phyloP scores from a whole-genome alignment of 2,797 vertebrate genomes.

The Sebastes hopkinsi region DNA sequence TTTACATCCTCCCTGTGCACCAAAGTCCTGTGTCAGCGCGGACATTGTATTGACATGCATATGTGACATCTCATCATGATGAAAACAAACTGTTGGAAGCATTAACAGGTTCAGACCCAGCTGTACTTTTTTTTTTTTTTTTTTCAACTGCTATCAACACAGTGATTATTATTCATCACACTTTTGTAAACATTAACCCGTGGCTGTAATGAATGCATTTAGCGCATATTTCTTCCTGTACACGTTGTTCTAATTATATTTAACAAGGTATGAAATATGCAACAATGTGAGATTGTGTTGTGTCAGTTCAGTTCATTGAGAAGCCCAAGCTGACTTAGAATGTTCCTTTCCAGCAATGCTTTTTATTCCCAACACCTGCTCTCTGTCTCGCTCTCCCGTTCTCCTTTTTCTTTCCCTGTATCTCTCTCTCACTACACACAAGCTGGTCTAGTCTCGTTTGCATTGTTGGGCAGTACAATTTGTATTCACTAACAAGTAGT shows the following conservation, averaged over 20 bases:
- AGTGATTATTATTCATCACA: constrained; percentile 23
- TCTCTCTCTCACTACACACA: neutral
- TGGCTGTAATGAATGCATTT: constrained; percentile 11
- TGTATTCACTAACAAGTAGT: neutral
- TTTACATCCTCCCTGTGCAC: neutral
- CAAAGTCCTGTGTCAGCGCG: neutral
- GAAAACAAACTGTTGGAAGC: neutral
- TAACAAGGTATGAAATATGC: constrained; percentile 44
- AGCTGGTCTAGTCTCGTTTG: neutral
- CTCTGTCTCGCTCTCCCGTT: neutral
- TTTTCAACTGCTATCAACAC: neutral
- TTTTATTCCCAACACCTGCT: constrained; percentile 7
- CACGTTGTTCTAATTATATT: constrained; percentile 34
- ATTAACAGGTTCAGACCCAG: neutral
- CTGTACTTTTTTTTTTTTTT: neutral
- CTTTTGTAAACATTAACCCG: constrained; percentile 29
- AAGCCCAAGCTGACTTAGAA: constrained; percentile 8
- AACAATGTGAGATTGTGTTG: constrained; percentile 23
- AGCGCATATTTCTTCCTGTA: constrained; percentile 2
- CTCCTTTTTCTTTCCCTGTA: neutral
- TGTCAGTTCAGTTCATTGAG: constrained; percentile 15
- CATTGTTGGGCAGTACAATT: neutral
- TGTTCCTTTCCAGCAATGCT: constrained; percentile 1
- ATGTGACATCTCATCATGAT: neutral
- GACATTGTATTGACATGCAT: neutral